Evolutionary conservation across 2,888 invertebrate species (phyloP).

Genomic region (Polymixis lichenea): DNA sequence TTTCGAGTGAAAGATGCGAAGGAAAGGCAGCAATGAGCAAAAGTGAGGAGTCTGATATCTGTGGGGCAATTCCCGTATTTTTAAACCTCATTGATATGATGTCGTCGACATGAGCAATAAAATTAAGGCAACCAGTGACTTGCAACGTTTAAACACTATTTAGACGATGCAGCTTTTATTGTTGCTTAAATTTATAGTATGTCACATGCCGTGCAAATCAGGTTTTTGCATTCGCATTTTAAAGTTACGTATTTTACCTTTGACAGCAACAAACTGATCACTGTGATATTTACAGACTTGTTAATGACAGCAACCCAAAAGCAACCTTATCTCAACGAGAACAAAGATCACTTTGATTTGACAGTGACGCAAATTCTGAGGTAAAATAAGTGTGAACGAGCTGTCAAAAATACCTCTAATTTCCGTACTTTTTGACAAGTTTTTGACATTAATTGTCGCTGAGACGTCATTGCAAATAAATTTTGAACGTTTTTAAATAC

Average conservation of each 20-base stretch:
- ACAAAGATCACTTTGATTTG: too few species aligned
- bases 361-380: too few species aligned
- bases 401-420: not conserved
- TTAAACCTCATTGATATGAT: not conserved
- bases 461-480: not conserved
- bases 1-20: not conserved
- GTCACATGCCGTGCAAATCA: not conserved
- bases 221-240: not conserved
- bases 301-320: too few species aligned
- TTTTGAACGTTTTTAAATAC: not conserved
- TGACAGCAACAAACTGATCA: too few species aligned
- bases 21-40: not conserved
- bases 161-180: not conserved
- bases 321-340: too few species aligned
- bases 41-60: not conserved
- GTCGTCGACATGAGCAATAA: not conserved
- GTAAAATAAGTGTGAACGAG: too few species aligned
- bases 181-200: not conserved
- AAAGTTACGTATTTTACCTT: too few species aligned
- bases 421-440: not conserved
- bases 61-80: not conserved
- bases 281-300: too few species aligned
- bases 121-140: not conserved
- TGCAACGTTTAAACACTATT: not conserved
- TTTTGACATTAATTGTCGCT: not conserved